Percentiles rank a stretch among this genome's conserved stretches.
Evolutionary conservation across 2,888 invertebrate genomes (phyloP).

Genomic region (Sisyra nigra): DNA sequence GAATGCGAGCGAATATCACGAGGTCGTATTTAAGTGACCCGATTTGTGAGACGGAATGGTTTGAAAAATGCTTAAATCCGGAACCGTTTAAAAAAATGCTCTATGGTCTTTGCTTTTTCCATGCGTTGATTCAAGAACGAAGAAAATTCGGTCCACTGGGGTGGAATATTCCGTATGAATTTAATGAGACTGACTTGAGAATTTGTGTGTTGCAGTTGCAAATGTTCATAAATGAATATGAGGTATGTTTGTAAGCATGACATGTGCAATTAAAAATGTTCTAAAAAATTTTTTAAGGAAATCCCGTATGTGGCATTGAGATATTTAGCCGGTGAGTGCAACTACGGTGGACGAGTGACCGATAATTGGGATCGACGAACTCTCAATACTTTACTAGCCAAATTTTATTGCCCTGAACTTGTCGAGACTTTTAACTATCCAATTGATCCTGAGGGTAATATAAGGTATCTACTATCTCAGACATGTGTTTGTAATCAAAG

Average conservation of each 20-base stretch:
- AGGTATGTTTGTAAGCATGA: constrained; percentile 25
- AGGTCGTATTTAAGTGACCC: constrained; percentile 79
- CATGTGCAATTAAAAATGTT: neutral
- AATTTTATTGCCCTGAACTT: constrained; percentile 60
- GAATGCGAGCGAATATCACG: constrained; percentile 65
- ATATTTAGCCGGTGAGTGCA: constrained; percentile 89
- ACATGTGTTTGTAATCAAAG: no score
- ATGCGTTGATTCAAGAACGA: constrained; percentile 81
- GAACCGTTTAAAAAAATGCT: constrained; percentile 69
- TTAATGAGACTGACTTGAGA: constrained; percentile 85
- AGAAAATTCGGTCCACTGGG: constrained; percentile 85
- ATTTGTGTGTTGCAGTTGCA: constrained; percentile 80
- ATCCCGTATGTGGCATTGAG: constrained; percentile 73
- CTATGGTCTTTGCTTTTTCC: constrained; percentile 85
- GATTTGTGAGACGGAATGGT: constrained; percentile 75
- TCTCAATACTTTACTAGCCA: constrained; percentile 61
- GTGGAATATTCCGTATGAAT: constrained; percentile 93
- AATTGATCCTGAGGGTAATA: constrained; percentile 45
- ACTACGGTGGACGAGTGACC: constrained; percentile 91
- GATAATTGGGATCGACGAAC: constrained; percentile 90
- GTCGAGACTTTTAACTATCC: constrained; percentile 45
- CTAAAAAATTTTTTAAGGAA: constrained; percentile 28
- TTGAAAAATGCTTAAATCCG: constrained; percentile 62
- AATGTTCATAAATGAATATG: constrained; percentile 72
- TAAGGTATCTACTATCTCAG: no score